phyloP scores from a whole-genome alignment of 2,797 vertebrate genomes.

The Eospalax fontanierii region DNA sequence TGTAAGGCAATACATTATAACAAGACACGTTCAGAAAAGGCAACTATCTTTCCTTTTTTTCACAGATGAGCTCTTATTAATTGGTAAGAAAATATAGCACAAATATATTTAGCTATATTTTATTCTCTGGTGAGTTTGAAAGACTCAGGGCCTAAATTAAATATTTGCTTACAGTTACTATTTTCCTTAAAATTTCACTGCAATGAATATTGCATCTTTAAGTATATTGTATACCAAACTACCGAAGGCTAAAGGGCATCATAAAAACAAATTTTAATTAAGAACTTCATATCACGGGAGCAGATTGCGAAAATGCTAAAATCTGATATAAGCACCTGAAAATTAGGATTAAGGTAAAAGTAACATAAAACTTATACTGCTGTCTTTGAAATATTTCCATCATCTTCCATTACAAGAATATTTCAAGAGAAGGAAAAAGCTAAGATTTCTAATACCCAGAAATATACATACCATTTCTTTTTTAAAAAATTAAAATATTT shows the following conservation, averaged over 20 bases:
- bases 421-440: neutral
- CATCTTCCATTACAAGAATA: neutral
- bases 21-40: neutral
- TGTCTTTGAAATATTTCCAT: neutral
- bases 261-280: constrained; percentile 52
- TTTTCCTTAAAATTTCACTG: constrained; percentile 54
- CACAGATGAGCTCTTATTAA: constrained; percentile 42
- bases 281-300: constrained; percentile 4
- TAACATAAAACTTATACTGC: neutral
- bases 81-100: constrained; percentile 35
- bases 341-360: constrained; percentile 40
- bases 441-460: neutral
- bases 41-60: neutral
- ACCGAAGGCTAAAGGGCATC: constrained; percentile 17
- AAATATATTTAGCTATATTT: constrained; percentile 39
- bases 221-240: neutral
- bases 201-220: constrained; percentile 58
- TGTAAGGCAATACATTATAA: neutral
- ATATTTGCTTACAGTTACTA: neutral
- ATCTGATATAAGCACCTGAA: constrained; percentile 9
- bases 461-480: neutral
- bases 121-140: constrained; percentile 50
- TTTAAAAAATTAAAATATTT: neutral
- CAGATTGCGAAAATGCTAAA: constrained; percentile 6
- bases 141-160: constrained; percentile 36